Evolutionary conservation across 1,140 invertebrate species (phyloP).

Genomic region (Lepidurus apus): DNA sequence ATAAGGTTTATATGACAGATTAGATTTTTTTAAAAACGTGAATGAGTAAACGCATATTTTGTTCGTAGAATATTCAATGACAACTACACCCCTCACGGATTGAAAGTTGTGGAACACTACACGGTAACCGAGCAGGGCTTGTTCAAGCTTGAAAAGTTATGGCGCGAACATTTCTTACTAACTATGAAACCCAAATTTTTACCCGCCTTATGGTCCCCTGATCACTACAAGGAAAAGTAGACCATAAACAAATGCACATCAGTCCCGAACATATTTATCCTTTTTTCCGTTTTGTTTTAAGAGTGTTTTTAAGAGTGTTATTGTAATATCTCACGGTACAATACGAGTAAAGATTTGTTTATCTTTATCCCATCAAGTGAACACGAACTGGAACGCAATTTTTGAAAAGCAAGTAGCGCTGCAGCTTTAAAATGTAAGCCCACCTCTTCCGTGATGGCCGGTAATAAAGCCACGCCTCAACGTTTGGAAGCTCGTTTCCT

Average conservation of each 20-base stretch:
- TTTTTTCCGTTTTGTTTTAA: too few relatives aligned
- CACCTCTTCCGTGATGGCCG: too few relatives aligned
- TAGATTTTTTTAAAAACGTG: background rate
- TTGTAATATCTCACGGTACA: too few relatives aligned
- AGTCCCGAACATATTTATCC: background rate
- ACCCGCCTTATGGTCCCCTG: constrained; percentile 68
- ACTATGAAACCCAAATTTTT: constrained; percentile 66
- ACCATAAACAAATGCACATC: background rate
- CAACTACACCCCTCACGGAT: constrained; percentile 57
- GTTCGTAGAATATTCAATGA: constrained; percentile 42
- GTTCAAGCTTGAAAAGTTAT: constrained; percentile 61
- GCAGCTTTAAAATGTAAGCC: too few relatives aligned
- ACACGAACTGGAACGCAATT: too few relatives aligned
- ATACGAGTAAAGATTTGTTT: too few relatives aligned
- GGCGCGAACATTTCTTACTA: constrained; percentile 69
- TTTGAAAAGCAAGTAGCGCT: too few relatives aligned
- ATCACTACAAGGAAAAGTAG: constrained; percentile 50
- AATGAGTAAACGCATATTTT: background rate
- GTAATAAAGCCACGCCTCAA: too few relatives aligned
- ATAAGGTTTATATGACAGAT: background rate
- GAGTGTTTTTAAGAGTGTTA: too few relatives aligned
- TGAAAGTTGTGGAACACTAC: constrained; percentile 61
- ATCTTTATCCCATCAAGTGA: too few relatives aligned
- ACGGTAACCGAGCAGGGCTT: constrained; percentile 53
- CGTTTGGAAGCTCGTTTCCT: background rate